A percentile compares a stretch with the other conserved stretches of the same genome.
These are phyloP conservation scores for Entomobrya proxima DNA, from an alignment of 2,888 invertebrate species.

Conservation along the genomic window DNA sequence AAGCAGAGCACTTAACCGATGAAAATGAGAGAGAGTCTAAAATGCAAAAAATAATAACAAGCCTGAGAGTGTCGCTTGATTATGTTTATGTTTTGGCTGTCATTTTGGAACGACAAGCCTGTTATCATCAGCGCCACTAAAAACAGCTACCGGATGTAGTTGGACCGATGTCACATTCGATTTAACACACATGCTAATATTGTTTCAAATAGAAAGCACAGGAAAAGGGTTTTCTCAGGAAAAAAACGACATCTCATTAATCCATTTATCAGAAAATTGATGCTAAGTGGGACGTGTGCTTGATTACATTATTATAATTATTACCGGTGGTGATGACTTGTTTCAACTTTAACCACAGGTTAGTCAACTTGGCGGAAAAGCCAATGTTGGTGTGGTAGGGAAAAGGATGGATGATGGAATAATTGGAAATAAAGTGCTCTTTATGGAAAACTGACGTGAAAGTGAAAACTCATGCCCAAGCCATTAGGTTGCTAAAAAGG, in stretches of 20 bases:
- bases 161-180: constrained; percentile 26
- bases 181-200: constrained; percentile 10
- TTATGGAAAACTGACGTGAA: neutral
- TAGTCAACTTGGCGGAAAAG: neutral
- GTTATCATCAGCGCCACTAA: neutral
- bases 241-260: constrained; percentile 22
- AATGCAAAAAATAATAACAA: neutral
- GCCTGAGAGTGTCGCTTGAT: neutral
- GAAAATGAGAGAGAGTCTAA: neutral
- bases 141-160: constrained; percentile 32
- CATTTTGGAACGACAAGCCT: neutral
- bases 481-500: neutral
- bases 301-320: constrained; percentile 26
- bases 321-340: neutral
- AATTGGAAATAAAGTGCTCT: constrained; percentile 10
- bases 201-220: neutral
- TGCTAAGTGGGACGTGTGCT: neutral
- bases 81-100: neutral
- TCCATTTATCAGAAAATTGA: neutral
- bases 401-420: neutral
- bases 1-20: constrained; percentile 5
- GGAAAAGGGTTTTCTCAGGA: neutral
- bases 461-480: neutral
- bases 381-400: neutral
- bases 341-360: neutral